phyloP scores from a whole-genome alignment of 2,888 invertebrate genomes.

The Therioaphis trifolii region DNA sequence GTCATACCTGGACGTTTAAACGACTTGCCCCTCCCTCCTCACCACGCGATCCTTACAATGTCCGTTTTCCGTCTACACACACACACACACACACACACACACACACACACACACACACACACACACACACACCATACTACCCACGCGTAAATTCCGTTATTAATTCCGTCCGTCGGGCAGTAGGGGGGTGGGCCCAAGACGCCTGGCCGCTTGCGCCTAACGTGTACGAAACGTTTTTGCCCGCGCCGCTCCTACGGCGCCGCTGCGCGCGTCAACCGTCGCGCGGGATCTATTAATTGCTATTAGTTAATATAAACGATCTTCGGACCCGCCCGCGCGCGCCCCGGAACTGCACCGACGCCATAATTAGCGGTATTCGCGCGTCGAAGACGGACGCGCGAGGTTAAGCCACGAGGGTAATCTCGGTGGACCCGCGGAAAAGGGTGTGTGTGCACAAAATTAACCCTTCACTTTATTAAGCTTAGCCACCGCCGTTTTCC shows the following conservation, averaged over 20 bases:
- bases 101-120: too few relatives aligned
- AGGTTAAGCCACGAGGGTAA: conserved; percentile 55
- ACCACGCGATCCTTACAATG: background rate
- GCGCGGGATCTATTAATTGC: conserved; percentile 59
- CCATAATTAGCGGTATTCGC: conserved; percentile 49
- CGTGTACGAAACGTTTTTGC: conserved; percentile 58
- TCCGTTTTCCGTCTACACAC: background rate
- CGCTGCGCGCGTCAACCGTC: conserved; percentile 43
- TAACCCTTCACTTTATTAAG: conserved; percentile 62
- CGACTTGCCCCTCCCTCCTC: background rate
- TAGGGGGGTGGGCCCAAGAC: conserved; percentile 15
- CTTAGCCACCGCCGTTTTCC: background rate
- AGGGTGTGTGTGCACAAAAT: conserved; percentile 51
- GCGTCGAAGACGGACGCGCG: conserved; percentile 16
- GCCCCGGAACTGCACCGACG: background rate
- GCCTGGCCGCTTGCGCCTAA: background rate
- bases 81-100: too few relatives aligned
- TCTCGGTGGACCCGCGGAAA: conserved; percentile 46
- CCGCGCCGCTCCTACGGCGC: background rate
- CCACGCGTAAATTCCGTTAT: conserved; percentile 33
- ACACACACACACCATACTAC: too few relatives aligned
- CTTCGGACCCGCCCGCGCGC: conserved; percentile 31
- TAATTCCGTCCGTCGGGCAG: conserved; percentile 44
- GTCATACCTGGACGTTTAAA: conserved; percentile 6
- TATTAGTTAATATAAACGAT: conserved; percentile 62